Evolutionary conservation across 2,888 invertebrate genomes (phyloP).

Genomic region (Limnephilus auricula): DNA sequence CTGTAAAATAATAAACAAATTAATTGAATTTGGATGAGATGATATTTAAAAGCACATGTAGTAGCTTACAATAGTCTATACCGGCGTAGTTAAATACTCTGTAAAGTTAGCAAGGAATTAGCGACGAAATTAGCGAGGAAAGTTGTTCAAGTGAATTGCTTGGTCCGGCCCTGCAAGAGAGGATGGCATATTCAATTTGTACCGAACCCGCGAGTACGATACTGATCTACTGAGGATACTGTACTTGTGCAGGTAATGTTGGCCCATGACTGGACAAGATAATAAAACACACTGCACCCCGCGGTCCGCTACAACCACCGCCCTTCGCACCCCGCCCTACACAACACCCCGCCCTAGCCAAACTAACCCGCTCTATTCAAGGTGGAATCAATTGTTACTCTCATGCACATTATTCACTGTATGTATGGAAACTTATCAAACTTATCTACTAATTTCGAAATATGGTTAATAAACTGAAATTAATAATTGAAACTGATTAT

Average conservation of each 20-base stretch:
- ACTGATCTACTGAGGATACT: conserved; percentile 22
- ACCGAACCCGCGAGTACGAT: conserved; percentile 34
- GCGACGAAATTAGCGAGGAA: too few species aligned
- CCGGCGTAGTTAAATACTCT: too few species aligned
- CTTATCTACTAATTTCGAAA: too few species aligned
- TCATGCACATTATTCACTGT: not conserved
- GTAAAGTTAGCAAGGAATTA: too few species aligned
- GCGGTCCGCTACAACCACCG: not conserved
- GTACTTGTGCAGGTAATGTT: conserved; percentile 27
- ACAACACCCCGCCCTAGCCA: not conserved
- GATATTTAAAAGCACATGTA: too few species aligned
- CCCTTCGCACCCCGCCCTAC: not conserved
- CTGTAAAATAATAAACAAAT: too few species aligned
- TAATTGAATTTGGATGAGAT: too few species aligned
- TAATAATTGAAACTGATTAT: too few species aligned
- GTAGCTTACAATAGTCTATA: too few species aligned
- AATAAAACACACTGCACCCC: conserved; percentile 30
- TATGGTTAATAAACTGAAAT: too few species aligned
- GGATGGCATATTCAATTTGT: conserved; percentile 46
- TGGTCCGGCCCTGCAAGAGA: not conserved
- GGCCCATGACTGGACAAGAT: conserved; percentile 40
- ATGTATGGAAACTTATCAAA: not conserved
- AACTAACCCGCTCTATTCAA: not conserved
- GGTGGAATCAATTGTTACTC: not conserved
- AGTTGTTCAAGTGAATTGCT: not conserved